Evolutionary conservation across 2,113 vertebrate species (phyloP).

Genomic region (Pseudonaja textilis): DNA sequence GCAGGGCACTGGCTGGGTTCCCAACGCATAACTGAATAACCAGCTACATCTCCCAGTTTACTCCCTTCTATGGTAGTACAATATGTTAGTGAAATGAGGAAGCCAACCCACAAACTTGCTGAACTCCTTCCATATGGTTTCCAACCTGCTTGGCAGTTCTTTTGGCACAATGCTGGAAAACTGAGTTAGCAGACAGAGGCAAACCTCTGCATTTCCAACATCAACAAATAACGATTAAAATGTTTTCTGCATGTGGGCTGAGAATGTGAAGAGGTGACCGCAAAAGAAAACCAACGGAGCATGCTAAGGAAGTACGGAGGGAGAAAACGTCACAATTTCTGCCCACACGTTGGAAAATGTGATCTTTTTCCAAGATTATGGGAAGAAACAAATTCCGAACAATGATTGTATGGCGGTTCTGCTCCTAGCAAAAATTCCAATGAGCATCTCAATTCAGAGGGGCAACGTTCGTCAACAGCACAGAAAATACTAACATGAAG

Average conservation of each 20-base stretch:
- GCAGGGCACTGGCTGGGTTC: not conserved
- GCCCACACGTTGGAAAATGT: constrained; percentile 3
- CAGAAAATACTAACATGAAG: not conserved
- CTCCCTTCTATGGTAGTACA: not conserved
- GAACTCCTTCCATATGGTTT: not conserved
- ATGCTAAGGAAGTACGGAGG: not conserved
- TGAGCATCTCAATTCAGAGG: not conserved
- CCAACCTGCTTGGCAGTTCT: not conserved
- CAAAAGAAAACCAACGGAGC: not conserved
- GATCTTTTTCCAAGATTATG: not conserved
- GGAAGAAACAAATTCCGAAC: not conserved
- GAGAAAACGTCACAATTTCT: not conserved
- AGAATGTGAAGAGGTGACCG: not conserved
- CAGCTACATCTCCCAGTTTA: not conserved
- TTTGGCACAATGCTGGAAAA: not conserved
- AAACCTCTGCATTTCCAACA: constrained; percentile 3
- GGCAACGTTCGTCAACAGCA: not conserved
- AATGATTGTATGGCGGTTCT: not conserved
- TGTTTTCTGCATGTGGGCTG: not conserved
- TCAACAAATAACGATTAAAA: not conserved
- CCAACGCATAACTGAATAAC: not conserved
- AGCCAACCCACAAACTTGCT: not conserved
- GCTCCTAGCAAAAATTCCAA: not conserved
- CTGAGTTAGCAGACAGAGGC: not conserved
- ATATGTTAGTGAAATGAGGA: not conserved